phyloP scores from a whole-genome alignment of 1,140 invertebrate species.

The Lucilia sericata region DNA sequence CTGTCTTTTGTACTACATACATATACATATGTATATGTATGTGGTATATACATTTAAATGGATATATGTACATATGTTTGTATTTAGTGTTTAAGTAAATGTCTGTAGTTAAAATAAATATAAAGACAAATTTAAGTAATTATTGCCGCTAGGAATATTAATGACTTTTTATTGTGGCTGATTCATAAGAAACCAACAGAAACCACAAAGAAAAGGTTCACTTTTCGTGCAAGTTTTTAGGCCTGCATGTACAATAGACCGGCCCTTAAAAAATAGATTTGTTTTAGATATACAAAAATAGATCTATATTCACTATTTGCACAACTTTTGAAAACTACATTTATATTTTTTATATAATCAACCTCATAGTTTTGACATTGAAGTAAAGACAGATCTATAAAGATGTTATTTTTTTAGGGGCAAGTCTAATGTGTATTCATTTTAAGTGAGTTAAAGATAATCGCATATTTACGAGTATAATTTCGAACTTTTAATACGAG shows the following conservation, averaged over 20 bases:
- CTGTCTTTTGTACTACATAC: background rate
- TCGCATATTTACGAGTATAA: background rate
- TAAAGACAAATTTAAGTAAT: background rate
- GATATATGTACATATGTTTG: background rate
- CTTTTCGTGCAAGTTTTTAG: background rate
- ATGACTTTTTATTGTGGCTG: background rate
- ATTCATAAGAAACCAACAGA: background rate
- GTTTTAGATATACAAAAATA: no score
- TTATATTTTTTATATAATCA: no score
- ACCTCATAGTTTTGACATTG: no score
- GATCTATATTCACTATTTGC: no score
- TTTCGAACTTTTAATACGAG: background rate
- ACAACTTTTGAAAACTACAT: no score
- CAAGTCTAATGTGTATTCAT: no score
- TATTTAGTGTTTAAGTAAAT: background rate
- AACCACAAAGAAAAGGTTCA: background rate
- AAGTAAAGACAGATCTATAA: no score
- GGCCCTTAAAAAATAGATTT: no score
- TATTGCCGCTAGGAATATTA: conserved; percentile 21
- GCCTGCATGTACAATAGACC: no score
- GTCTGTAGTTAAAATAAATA: background rate
- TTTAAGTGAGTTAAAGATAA: background rate
- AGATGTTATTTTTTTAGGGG: no score
- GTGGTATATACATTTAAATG: background rate
- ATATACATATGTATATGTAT: background rate